These are phyloP conservation scores for Ctenopoma multispine DNA, from an alignment of 2,797 vertebrate genomes.

Conservation along the genomic window DNA sequence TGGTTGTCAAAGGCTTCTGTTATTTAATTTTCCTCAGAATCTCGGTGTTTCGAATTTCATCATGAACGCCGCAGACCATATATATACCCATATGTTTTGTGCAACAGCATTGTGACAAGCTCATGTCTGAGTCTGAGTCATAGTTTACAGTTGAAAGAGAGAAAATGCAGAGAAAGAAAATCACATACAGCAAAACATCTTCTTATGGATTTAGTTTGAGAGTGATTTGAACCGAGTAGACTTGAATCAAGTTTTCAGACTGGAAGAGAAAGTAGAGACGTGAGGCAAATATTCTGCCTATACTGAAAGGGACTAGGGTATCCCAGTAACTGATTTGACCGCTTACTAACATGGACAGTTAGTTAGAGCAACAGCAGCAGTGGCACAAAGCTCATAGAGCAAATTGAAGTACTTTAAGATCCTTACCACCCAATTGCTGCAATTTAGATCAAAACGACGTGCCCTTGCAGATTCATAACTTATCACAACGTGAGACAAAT, in stretches of 20 bases:
- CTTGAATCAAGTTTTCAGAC: neutral
- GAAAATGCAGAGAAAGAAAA: constrained; percentile 6
- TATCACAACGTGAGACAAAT: neutral
- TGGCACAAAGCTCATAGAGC: neutral
- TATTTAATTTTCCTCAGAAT: constrained; percentile 26
- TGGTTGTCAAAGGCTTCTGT: constrained; percentile 53
- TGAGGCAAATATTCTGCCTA: neutral
- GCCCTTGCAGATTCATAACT: neutral
- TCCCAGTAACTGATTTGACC: neutral
- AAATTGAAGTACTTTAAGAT: neutral
- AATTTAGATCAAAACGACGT: neutral
- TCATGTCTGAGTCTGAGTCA: constrained; percentile 23
- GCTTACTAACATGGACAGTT: neutral
- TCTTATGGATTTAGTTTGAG: neutral
- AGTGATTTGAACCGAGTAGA: neutral
- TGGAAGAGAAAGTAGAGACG: neutral
- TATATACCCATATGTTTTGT: constrained; percentile 30
- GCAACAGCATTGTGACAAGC: neutral
- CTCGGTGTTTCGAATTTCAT: constrained; percentile 32
- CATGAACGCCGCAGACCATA: constrained; percentile 1
- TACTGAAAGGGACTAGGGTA: neutral
- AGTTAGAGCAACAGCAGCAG: neutral
- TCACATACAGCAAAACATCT: neutral
- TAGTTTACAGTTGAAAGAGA: constrained; percentile 8
- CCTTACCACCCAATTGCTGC: no score